These are phyloP conservation scores for Agrochola lota DNA, from an alignment of 2,888 invertebrate genomes.

Conservation along the genomic window DNA sequence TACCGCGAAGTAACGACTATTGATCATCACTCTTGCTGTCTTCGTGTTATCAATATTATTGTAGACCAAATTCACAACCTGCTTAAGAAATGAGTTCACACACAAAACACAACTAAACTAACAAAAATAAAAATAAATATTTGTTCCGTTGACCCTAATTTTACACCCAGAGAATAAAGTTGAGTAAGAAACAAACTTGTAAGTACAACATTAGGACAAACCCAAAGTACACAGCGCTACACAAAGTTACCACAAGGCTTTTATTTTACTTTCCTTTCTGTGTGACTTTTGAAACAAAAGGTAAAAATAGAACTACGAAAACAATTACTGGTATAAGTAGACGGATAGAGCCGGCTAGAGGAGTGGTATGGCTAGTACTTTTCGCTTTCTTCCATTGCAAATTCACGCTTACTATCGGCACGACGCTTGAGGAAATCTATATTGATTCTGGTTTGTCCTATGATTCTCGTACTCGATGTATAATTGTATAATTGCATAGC, in stretches of 20 bases:
- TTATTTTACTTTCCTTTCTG: conserved; percentile 15
- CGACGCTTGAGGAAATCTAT: background rate
- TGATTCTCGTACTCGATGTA: background rate
- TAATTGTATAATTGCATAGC: too few relatives aligned
- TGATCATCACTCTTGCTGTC: background rate
- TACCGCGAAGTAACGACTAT: background rate
- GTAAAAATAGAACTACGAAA: conserved; percentile 4
- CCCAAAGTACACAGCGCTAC: conserved; percentile 21
- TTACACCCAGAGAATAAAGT: conserved; percentile 40
- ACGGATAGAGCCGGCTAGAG: too few relatives aligned
- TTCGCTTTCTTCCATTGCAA: background rate
- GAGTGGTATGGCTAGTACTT: background rate
- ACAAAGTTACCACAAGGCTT: conserved; percentile 10
- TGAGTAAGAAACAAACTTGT: conserved; percentile 41
- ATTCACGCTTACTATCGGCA: background rate
- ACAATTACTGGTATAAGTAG: background rate
- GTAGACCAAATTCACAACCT: background rate
- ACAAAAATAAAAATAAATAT: conserved; percentile 34
- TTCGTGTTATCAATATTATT: background rate
- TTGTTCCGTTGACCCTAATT: conserved; percentile 22
- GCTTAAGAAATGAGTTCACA: background rate
- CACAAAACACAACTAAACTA: conserved; percentile 9
- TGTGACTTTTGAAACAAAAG: conserved; percentile 4
- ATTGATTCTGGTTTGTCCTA: background rate
- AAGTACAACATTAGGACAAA: conserved; percentile 35